Base-by-base conservation (phyloP, 2,113 vertebrate species). In the Clinocottus analis region DNA sequence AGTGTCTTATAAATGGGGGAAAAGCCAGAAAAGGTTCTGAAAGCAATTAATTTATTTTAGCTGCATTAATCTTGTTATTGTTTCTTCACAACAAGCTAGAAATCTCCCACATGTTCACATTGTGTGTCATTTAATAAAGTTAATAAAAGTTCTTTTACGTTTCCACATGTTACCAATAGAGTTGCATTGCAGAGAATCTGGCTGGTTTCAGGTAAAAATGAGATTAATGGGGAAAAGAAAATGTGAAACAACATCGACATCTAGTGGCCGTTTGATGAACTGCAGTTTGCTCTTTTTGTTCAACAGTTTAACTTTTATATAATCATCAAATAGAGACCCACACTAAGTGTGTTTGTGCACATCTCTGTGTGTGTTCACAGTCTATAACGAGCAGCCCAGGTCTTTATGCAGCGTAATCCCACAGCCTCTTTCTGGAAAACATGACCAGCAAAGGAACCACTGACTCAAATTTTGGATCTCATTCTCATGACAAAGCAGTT, bases 381-480 rank as follows among this genome's bases (percentile, higher is more conserved):
- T 72, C 70, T 25, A 37, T 37, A 37, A 37, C 7, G 33, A 35
- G 69, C 23, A 92, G 88, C 91, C 90, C 75, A 69, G 92, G 76
- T 85, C 82, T 95, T 97, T 96, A 94, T 96, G 93, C 93, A 1
- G 77, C 66, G 79, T 96, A 96, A 97, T 97, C 75, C 82, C 96
- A 84, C 84, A 74, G 94, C 90, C 87, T 92, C 95, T 96, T 96
- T 96, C 94, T 96, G 94, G 95, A 97, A 97, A 94, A 90, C 70
- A 62, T 92, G 94, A 95, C 91, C 95, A 95, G 95, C 87, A 84
- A 87, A 93, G 88, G 95, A 97, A 96, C 93, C 94, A 95, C 96
- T 96, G 96, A 97, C 94, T 96, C 95, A 95, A 96, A 95, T 95
- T 96, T 96, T 97, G 96, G 96, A 96, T 96, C 90, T 93, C 68